Base-by-base conservation (phyloP, 2,888 invertebrate genomes). In the Eupithecia exiguata region DNA sequence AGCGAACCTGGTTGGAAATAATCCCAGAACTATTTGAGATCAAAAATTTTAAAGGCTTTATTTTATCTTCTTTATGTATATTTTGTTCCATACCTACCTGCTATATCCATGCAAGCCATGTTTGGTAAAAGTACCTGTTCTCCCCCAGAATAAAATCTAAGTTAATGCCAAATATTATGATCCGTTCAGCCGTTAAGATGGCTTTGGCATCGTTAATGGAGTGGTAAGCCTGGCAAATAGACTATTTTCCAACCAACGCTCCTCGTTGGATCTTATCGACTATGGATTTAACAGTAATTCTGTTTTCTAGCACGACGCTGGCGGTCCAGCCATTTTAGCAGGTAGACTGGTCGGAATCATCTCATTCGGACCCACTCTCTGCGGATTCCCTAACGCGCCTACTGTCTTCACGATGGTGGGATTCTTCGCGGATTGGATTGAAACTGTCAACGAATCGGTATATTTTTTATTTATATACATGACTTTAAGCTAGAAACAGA, bases 321-420 rank as follows among this genome's bases (percentile, higher is more conserved):
- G 94, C 0, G 94, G 94, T 0, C 94, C 94, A 0, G 94, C 93
- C 0, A 79, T 94, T 0, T 65, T 92, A 5, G 80, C 84, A 0
- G 93, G 94, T 0, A 84, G 83, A 58, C 82, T 94, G 30, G 90
- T 92, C 0, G 94, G 94, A 4, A 86, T 94, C 69, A 93, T 94
- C 53, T 93, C 93, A 0, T 94, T 90, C 74, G 94, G 93, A 0
- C 93, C 94, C 1, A 72, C 91, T 0, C 70, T 90, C 7, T 94
- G 94, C 72, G 93, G 94, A 0, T 89, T 82, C 74, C 89, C 91
- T 0, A 90, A 92, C 76, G 88, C 90, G 0, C 94, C 94, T 0
- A 94, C 94, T 0, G 94, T 93, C 0, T 93, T 94, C 81, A 93
- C 94, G 0, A 82, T 91, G 0, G 87, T 94, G 0, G 93, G 94